Conservation (phyloP, 2,888 invertebrate genomes). For the Ditylenchus weischeri region DNA sequence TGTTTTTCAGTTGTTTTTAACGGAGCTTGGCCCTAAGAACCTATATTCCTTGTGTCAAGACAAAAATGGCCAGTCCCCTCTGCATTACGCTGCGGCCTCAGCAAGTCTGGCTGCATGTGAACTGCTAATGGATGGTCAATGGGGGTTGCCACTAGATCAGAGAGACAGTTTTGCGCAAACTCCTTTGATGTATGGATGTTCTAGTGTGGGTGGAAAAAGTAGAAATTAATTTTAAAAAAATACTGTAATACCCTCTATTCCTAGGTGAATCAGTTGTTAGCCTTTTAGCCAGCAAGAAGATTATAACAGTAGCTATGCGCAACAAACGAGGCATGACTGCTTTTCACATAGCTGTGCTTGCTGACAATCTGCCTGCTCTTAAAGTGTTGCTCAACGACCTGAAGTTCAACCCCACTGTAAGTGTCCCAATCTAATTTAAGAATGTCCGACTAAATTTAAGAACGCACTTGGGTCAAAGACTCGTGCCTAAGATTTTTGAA, state of each 20-base stretch:
- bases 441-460: not conserved
- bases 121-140: constrained; percentile 27
- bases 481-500: no score
- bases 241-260: not conserved
- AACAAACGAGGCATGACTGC: constrained; percentile 41
- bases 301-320: constrained; percentile 26
- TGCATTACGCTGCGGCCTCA: constrained; percentile 49
- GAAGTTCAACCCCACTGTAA: constrained; percentile 13
- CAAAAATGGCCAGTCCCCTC: constrained; percentile 39
- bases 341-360: constrained; percentile 54
- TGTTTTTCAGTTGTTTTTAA: constrained; percentile 35
- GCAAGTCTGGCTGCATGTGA: constrained; percentile 28
- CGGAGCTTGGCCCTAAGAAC: constrained; percentile 17
- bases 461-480: not conserved
- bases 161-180: constrained; percentile 44
- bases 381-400: constrained; percentile 38
- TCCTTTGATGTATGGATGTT: constrained; percentile 49
- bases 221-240: not conserved
- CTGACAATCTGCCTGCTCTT: constrained; percentile 44
- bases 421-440: not conserved
- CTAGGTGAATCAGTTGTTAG: constrained; percentile 42
- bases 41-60: constrained; percentile 27
- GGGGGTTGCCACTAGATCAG: constrained; percentile 47
- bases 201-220: no score
- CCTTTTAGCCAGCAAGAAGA: constrained; percentile 41